Evolutionary conservation across 2,888 invertebrate species (phyloP).

Genomic region (Tenthredo distinguenda): DNA sequence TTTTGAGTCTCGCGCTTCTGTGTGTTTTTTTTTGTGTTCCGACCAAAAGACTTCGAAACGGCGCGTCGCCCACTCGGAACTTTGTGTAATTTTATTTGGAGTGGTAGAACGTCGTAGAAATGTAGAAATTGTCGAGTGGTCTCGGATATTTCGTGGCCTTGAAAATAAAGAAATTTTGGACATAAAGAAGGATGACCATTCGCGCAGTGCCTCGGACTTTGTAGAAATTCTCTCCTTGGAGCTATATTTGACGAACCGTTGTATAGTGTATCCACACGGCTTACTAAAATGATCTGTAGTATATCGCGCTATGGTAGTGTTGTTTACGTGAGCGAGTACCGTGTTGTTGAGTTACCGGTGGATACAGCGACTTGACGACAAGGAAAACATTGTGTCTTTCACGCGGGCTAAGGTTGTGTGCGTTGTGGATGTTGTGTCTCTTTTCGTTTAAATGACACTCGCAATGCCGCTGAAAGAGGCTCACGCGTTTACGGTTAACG

Average conservation of each 20-base stretch:
- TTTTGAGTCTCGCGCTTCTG: not conserved
- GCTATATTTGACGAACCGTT: not conserved
- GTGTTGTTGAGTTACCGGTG: not conserved
- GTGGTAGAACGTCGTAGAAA: not conserved
- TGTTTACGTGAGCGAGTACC: not conserved
- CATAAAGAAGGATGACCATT: not conserved
- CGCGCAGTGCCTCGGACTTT: not conserved
- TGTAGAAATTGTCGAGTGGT: not conserved
- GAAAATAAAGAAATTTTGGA: not conserved
- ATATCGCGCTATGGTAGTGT: not conserved
- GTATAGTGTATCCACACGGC: not conserved
- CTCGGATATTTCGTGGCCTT: not conserved
- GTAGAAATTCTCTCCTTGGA: not conserved
- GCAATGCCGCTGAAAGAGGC: not conserved
- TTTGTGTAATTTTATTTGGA: not conserved
- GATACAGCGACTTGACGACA: not conserved
- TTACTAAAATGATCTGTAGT: not conserved
- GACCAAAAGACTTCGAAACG: not conserved
- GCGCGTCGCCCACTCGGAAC: not conserved
- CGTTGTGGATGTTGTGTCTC: not conserved
- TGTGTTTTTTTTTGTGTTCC: not conserved
- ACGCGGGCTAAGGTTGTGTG: not conserved
- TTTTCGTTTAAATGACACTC: not conserved
- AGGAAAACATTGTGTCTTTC: not conserved
- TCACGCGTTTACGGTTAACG: not conserved